phyloP scores from a whole-genome alignment of 2,113 vertebrate species.

The Solea solea region DNA sequence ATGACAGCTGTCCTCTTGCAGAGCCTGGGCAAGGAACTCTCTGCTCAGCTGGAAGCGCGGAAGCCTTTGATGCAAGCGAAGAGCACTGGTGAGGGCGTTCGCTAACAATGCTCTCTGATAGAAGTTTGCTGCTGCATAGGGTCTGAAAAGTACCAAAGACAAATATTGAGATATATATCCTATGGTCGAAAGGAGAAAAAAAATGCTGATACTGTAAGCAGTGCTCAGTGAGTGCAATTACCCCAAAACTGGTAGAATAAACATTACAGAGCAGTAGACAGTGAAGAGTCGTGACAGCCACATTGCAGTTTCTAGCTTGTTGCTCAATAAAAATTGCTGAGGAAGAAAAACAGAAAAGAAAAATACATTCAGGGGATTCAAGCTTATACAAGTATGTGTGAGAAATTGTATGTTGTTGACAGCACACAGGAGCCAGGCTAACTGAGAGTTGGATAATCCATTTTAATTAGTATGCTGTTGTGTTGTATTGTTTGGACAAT shows the following conservation, averaged over 20 bases:
- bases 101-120: constrained; percentile 97
- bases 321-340: constrained; percentile 95
- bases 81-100: constrained; percentile 95
- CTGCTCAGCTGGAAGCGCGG: constrained; percentile 95
- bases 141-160: constrained; percentile 79
- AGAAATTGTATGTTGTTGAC: background rate
- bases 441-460: background rate
- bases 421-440: background rate
- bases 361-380: background rate
- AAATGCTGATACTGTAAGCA: background rate
- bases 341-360: constrained; percentile 57
- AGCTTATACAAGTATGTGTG: background rate
- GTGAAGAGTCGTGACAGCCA: constrained; percentile 98
- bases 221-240: constrained; percentile 77
- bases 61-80: constrained; percentile 94
- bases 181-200: background rate
- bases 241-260: constrained; percentile 95
- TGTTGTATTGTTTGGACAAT: background rate
- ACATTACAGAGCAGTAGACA: constrained; percentile 96
- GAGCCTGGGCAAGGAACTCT: constrained; percentile 92
- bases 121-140: constrained; percentile 94
- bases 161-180: background rate
- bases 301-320: constrained; percentile 98
- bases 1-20: constrained; percentile 98
- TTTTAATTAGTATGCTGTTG: background rate